Evolutionary conservation across 2,888 invertebrate genomes (phyloP).

Genomic region (Drosophila setosimentum): DNA sequence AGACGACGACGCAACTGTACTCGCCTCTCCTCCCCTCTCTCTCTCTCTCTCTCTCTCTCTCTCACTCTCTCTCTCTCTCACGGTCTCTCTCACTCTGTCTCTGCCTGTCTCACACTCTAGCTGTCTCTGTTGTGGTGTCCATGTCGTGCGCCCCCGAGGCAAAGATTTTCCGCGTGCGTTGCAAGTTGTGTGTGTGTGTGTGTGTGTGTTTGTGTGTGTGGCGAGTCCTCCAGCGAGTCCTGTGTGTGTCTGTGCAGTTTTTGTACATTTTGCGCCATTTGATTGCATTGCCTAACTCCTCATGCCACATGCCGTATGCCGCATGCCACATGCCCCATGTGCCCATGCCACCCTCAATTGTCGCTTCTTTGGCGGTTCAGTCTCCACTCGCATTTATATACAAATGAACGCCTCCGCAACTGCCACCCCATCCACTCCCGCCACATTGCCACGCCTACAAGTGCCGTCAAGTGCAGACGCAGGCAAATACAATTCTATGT

Average conservation of each 20-base stretch:
- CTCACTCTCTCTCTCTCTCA: not conserved
- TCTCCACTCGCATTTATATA: slow-evolving; percentile 65
- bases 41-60: not conserved
- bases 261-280: slow-evolving; percentile 81
- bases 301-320: not conserved
- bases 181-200: slow-evolving; percentile 61
- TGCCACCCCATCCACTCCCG: slow-evolving; percentile 2
- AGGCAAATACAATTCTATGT: slow-evolving; percentile 72
- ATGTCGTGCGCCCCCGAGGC: slow-evolving; percentile 58
- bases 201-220: slow-evolving; percentile 20
- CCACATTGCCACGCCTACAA: slow-evolving; percentile 34
- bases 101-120: not conserved
- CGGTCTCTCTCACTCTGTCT: not conserved
- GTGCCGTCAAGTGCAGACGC: slow-evolving; percentile 75
- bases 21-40: slow-evolving; percentile 1
- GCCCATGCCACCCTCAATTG: slow-evolving; percentile 64
- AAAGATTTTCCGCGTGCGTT: slow-evolving; percentile 81
- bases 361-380: slow-evolving; percentile 72
- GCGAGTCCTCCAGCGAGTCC: slow-evolving; percentile 17
- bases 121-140: slow-evolving; percentile 26
- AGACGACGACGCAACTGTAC: slow-evolving; percentile 79
- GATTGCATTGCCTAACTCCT: slow-evolving; percentile 70
- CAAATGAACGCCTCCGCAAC: slow-evolving; percentile 78
- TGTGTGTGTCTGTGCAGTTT: slow-evolving; percentile 59
- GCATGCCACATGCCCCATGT: not conserved